Percentiles rank a stretch among this genome's conserved stretches.
Conservation (phyloP, 2,113 vertebrate genomes). For the Hyla sarda region DNA sequence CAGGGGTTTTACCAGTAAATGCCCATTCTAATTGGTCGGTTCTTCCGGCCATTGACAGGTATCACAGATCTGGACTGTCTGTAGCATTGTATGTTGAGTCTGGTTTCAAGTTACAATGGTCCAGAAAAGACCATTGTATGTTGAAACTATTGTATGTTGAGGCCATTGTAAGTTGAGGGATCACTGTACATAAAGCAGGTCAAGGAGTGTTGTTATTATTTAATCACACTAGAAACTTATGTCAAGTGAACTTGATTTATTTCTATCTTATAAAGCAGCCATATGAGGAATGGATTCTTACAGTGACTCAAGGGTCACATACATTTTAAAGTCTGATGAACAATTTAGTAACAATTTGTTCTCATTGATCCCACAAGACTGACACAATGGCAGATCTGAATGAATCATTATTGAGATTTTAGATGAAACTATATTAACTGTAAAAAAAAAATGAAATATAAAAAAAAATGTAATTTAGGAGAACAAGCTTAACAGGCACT, state of each 20-base stretch:
- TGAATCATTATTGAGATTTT: not conserved
- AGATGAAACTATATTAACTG: not conserved
- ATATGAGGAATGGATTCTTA: not conserved
- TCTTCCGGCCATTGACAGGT: too few relatives aligned
- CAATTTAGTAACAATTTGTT: conserved; percentile 8
- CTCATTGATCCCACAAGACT: conserved; percentile 3
- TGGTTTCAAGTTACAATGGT: too few relatives aligned
- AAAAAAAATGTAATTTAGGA: not conserved
- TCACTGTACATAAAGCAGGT: not conserved
- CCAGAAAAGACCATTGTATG: too few relatives aligned
- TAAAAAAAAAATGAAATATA: too few relatives aligned
- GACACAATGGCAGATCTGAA: not conserved
- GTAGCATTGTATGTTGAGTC: too few relatives aligned
- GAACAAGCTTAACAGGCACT: not conserved
- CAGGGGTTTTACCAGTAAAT: too few relatives aligned
- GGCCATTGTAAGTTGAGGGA: too few relatives aligned
- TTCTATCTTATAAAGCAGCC: not conserved
- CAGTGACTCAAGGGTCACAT: not conserved
- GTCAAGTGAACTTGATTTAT: not conserved
- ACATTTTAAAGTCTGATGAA: conserved; percentile 26
- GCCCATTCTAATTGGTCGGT: too few relatives aligned
- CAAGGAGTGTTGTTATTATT: conserved; percentile 2
- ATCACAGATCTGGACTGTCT: too few relatives aligned
- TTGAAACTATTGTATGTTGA: too few relatives aligned
- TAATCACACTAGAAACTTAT: not conserved